These are phyloP conservation scores for Phymorhynchus buccinoides DNA, from an alignment of 1,140 invertebrate species.

Conservation along the genomic window DNA sequence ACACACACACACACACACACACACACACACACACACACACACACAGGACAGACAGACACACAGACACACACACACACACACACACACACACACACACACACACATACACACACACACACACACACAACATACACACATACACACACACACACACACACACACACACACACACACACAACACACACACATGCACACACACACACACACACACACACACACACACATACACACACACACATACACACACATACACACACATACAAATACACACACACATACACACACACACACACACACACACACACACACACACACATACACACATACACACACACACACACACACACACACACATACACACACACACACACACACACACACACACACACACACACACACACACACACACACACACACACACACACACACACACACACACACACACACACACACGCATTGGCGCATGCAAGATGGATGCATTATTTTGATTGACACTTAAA, in stretches of 20 bases:
- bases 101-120: neutral
- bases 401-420: neutral
- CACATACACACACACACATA: conserved; percentile 20
- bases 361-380: neutral
- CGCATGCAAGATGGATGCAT: too few species aligned
- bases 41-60: neutral
- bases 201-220: conserved; percentile 24
- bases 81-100: conserved; percentile 4
- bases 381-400: conserved; percentile 9
- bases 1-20: conserved; percentile 20
- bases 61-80: neutral
- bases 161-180: neutral
- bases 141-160: conserved; percentile 1
- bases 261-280: too few species aligned
- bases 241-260: conserved; percentile 16
- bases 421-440: too few species aligned
- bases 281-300: conserved; percentile 23
- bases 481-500: neutral
- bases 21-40: neutral
- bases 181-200: too few species aligned
- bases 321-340: neutral
- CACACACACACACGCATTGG: neutral
- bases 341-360: neutral
- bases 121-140: neutral
- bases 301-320: conserved; percentile 17